phyloP scores from a whole-genome alignment of 2,113 vertebrate species.

The Microtus ochrogaster region DNA sequence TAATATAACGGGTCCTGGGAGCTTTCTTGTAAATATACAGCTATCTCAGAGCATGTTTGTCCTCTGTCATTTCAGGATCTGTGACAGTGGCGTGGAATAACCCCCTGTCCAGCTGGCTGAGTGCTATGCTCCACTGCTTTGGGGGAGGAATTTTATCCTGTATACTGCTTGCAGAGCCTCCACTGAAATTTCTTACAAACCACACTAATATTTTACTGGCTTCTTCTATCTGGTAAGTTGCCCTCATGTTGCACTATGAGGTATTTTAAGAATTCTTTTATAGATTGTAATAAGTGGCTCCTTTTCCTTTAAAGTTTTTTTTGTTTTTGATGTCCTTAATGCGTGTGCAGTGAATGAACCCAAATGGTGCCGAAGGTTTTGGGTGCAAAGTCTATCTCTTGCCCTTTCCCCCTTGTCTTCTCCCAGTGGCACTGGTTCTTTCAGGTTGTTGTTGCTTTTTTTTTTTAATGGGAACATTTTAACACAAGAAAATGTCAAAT shows the following conservation, averaged over 20 bases:
- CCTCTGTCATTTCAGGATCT: slow-evolving; percentile 88
- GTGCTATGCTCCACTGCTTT: slow-evolving; percentile 97
- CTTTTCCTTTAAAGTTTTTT: slow-evolving; percentile 49
- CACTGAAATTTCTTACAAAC: slow-evolving; percentile 92
- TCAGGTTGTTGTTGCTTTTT: neutral
- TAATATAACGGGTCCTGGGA: neutral
- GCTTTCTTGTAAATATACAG: neutral
- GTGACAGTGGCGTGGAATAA: slow-evolving; percentile 89
- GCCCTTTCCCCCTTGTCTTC: neutral
- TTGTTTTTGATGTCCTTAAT: slow-evolving; percentile 39
- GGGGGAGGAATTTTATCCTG: slow-evolving; percentile 95
- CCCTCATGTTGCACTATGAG: neutral
- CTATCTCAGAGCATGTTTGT: neutral
- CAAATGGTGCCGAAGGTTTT: neutral
- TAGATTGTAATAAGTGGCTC: slow-evolving; percentile 49
- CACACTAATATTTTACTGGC: slow-evolving; percentile 91
- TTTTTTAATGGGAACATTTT: slow-evolving; percentile 34
- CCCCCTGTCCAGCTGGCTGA: slow-evolving; percentile 97
- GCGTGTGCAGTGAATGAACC: neutral
- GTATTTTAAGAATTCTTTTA: slow-evolving; percentile 23
- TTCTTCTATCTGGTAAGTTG: slow-evolving; percentile 94
- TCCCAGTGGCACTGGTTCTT: slow-evolving; percentile 8
- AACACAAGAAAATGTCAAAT: neutral
- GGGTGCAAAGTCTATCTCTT: neutral
- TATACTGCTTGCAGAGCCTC: slow-evolving; percentile 94